These are phyloP conservation scores for Naja naja DNA, from an alignment of 2,113 vertebrate genomes.

Conservation along the genomic window DNA sequence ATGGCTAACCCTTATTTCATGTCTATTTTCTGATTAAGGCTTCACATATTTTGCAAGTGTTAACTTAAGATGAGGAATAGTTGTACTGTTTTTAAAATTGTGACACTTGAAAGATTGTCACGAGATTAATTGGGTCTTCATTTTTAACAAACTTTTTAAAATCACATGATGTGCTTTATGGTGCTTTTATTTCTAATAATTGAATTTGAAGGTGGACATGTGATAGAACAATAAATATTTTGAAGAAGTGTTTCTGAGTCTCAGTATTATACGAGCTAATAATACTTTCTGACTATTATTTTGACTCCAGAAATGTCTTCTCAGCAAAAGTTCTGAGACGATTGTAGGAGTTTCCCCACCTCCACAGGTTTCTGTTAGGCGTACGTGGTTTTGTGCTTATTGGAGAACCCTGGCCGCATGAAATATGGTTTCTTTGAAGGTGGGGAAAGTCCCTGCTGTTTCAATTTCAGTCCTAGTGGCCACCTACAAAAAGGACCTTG, in stretches of 20 bases:
- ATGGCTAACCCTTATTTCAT: background rate
- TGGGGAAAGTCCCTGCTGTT: background rate
- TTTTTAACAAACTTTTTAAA: background rate
- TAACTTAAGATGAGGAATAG: background rate
- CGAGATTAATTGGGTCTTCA: background rate
- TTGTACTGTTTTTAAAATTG: background rate
- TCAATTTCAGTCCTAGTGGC: background rate
- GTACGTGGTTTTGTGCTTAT: background rate
- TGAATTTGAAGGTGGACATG: background rate
- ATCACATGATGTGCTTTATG: background rate
- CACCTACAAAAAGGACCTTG: background rate
- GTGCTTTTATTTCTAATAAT: background rate
- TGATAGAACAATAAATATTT: background rate
- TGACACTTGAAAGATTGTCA: background rate
- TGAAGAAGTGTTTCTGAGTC: background rate
- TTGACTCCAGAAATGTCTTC: background rate
- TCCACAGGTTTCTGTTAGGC: background rate
- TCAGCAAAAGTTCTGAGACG: background rate
- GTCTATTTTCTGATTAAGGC: background rate
- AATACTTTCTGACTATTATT: background rate
- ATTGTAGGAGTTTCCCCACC: conserved; percentile 20
- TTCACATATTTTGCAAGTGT: background rate
- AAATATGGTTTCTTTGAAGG: background rate
- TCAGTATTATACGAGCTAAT: background rate
- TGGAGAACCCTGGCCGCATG: background rate